These are phyloP conservation scores for Stigmatopora nigra DNA, from an alignment of 2,113 vertebrate genomes.

Conservation along the genomic window DNA sequence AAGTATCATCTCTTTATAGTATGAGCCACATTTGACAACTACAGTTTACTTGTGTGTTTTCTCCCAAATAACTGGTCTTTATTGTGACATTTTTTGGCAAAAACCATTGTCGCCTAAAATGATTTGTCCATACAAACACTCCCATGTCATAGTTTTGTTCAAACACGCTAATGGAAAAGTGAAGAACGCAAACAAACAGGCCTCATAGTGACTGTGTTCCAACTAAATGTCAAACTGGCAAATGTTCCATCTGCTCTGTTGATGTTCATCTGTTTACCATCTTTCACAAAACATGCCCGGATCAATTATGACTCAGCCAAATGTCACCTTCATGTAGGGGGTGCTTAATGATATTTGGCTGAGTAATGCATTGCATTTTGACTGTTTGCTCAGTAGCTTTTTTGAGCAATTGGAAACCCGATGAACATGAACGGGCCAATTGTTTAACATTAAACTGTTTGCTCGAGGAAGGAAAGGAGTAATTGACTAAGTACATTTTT, in stretches of 20 bases:
- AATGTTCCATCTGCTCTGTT: conserved; percentile 41
- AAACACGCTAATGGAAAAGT: conserved; percentile 16
- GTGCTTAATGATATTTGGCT: conserved; percentile 27
- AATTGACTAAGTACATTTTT: neutral
- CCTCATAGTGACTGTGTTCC: conserved; percentile 33
- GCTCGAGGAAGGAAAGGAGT: neutral
- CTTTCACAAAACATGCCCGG: conserved; percentile 29
- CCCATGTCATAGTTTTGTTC: neutral
- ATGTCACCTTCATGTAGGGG: conserved; percentile 46
- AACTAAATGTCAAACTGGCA: conserved; percentile 60
- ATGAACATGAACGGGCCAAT: conserved; percentile 11
- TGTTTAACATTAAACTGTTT: conserved; percentile 19
- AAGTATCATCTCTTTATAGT: no score
- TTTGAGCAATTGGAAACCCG: conserved; percentile 21
- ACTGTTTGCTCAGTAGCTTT: conserved; percentile 13
- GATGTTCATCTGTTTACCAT: conserved; percentile 51
- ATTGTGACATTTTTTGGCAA: neutral
- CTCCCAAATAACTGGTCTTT: no score
- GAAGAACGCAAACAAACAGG: conserved; percentile 42
- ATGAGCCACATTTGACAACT: no score
- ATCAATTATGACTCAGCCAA: conserved; percentile 46
- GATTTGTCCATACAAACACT: neutral
- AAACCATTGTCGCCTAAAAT: neutral
- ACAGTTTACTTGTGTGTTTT: no score
- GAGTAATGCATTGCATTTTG: conserved; percentile 8